phyloP scores from a whole-genome alignment of 2,113 vertebrate genomes.

The Parus major region DNA sequence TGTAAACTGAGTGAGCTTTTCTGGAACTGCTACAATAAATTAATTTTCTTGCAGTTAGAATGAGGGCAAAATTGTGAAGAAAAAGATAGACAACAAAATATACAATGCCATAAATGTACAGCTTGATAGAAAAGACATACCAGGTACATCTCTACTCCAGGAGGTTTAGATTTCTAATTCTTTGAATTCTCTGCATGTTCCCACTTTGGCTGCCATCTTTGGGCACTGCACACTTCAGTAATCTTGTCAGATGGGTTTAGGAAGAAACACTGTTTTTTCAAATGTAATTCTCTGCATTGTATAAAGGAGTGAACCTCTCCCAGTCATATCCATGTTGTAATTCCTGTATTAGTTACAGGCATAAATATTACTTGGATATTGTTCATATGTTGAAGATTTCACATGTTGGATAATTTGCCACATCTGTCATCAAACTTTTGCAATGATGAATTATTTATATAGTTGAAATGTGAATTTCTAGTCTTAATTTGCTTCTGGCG shows the following conservation, averaged over 20 bases:
- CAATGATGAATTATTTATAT: neutral
- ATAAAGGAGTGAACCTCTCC: neutral
- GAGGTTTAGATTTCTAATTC: neutral
- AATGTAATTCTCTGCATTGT: neutral
- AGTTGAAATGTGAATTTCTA: neutral
- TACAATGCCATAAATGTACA: neutral
- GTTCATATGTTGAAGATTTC: neutral
- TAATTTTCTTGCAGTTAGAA: neutral
- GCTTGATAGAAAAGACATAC: neutral
- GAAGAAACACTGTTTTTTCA: neutral
- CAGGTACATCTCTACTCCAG: neutral
- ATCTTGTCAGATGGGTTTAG: neutral
- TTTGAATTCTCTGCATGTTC: neutral
- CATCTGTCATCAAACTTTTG: neutral
- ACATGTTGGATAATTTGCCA: neutral
- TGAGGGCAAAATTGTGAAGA: neutral
- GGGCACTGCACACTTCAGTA: neutral
- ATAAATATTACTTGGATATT: neutral
- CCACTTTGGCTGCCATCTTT: neutral
- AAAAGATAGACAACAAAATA: neutral
- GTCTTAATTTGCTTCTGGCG: slow-evolving; percentile 20
- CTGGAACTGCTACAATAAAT: neutral
- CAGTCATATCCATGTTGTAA: neutral
- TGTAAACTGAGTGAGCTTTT: neutral
- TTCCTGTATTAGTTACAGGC: neutral